Conservation (phyloP, 2,888 invertebrate genomes). For the Dexiosoma caninum region DNA sequence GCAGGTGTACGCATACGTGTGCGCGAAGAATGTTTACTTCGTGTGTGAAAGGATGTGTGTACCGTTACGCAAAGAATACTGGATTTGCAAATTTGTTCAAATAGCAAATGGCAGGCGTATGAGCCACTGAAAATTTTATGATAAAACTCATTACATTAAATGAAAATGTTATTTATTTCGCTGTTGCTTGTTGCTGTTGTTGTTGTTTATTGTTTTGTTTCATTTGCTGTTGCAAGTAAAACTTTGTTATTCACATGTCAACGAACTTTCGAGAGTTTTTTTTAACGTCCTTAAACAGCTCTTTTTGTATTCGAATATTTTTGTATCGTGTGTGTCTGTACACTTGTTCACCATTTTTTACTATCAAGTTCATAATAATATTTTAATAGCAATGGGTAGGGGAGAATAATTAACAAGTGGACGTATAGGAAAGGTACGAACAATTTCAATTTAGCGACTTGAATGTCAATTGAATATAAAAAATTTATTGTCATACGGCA, state of each 20-base stretch:
- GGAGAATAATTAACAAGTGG: too few relatives aligned
- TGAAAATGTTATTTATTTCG: slow-evolving; percentile 39
- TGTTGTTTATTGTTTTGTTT: slow-evolving; percentile 21
- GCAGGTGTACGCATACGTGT: not conserved
- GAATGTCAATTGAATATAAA: too few relatives aligned
- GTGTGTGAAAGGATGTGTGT: not conserved
- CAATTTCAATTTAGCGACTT: too few relatives aligned
- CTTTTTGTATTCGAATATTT: not conserved
- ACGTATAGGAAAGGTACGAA: too few relatives aligned
- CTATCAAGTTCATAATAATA: too few relatives aligned
- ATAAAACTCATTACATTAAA: slow-evolving; percentile 49
- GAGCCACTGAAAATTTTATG: slow-evolving; percentile 32
- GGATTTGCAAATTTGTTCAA: slow-evolving; percentile 47
- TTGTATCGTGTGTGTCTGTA: not conserved
- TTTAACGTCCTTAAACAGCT: not conserved
- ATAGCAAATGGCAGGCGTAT: slow-evolving; percentile 19
- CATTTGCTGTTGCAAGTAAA: slow-evolving; percentile 24
- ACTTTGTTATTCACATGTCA: slow-evolving; percentile 46
- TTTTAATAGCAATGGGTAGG: too few relatives aligned
- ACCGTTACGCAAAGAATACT: slow-evolving; percentile 30
- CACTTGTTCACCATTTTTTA: not conserved
- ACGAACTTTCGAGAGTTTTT: slow-evolving; percentile 43
- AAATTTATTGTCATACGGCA: too few relatives aligned
- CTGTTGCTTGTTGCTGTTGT: slow-evolving; percentile 23
- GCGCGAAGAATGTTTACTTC: not conserved